Base-by-base conservation (phyloP, 1,140 invertebrate species). In the Acyrthosiphon pisum region DNA sequence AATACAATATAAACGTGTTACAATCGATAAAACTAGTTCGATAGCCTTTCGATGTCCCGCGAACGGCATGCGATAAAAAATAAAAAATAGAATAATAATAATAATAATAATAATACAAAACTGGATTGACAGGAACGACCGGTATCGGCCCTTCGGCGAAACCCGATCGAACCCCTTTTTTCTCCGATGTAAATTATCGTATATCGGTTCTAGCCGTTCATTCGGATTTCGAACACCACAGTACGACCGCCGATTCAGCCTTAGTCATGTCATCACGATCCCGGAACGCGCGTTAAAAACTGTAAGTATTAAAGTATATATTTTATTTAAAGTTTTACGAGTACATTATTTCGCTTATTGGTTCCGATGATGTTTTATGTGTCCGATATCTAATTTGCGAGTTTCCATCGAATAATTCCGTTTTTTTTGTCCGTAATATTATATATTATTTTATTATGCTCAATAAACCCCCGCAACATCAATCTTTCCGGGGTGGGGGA, bases 1-100 rank as follows among this genome's bases (percentile, higher is more conserved):
- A 60, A 60, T 41, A 91, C 44, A 91, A 44, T 76, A 91, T 81
- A 91, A 81, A 91, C 68, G 91, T 50, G 48, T 56, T 86, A 86
- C 81, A 53, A 93, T 93, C 91, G 91, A 93, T 93, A 84, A 93
- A 93, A 93, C 91, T 93, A 93, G 91, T 93, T 93, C 91, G 91
- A 93, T 93, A 56, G 68, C 91, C 48, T 83, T 92, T 41, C 91
- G 81, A 92, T 84, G 87, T 37, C 87, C 87, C 87, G n/a, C 8
- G 44, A 44, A 26, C 46, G 30, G 11, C 50, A 68, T 26, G 90
- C 20, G 2, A 76, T 76, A 35, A n/a, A 76, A 76, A 18, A 68
- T n/a, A 68, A 68, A 60, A 60, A 60, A 60, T 60, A 30, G 30
- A 90, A 60, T 41, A 90, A 60, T 76, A 91, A 35, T 88, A 53